Evolutionary conservation across 2,797 vertebrate genomes (phyloP), one percentile per base, ranked within the genome.

Genomic region (Cheracebus regulus): DNA sequence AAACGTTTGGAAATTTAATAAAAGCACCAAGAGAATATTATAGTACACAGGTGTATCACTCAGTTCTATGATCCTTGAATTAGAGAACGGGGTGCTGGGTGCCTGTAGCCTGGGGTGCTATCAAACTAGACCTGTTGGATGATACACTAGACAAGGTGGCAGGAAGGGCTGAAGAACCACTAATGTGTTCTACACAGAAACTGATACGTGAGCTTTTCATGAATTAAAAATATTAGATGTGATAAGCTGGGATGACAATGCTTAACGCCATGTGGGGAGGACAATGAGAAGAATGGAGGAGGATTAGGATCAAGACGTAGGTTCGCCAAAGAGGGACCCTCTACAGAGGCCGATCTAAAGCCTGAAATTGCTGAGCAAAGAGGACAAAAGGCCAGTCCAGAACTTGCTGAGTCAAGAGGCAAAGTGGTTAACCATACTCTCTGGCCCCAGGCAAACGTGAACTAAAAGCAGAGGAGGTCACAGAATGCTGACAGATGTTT

Each of bases 1-100:
- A 46, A 55, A 92, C 64, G 80, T 95, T 96, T 85, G 24, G 33
- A 30, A 73, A 92, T 58, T 79, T 85, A 76, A 41, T 85, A 46
- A 86, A 88, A 96, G 5, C 26, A 46, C 48, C 57, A 81, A 44
- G 36, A 93, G 28, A 82, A 50, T 48, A 82, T 17, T 44, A 19
- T 39, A 67, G 61, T 57, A 10, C 11, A 52, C 41, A 57, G 48
- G 20, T 41, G 19, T n/a, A 10, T 36, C 33, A 48, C 55, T 94
- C 20, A 58, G 52, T 75, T 73, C 52, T 57, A 12, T 61, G 41
- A 33, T n/a, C n/a, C 26, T 20, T 73, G n/a, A 20, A 24, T 57
- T 61, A 64, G 44, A 89, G 41, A 93, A n/a, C 30, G 55, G 36
- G 33, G 24, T 57, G 22, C n/a, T 58, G 39, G 41, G 22, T 72